Evolutionary conservation across 2,797 vertebrate genomes (phyloP), one percentile per base, ranked within the genome.

Genomic region (Mormyrops attenuatus): DNA sequence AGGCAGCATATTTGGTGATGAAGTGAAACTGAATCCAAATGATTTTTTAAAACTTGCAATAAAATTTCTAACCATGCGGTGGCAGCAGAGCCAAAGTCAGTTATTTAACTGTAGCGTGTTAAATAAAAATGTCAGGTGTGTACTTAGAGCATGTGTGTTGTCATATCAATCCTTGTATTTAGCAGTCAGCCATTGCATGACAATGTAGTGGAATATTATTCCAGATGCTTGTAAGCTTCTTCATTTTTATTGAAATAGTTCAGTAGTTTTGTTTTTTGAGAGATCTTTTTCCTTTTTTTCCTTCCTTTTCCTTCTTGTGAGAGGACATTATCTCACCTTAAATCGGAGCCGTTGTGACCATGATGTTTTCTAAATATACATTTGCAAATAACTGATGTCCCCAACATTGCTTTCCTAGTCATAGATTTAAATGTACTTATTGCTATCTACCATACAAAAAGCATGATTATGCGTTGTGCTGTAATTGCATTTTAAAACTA

Each of bases 51-150:
- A 55, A 73, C n/a, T 9, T 90, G 77, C 63, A 73, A 41, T 91
- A 77, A 26, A 0, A 13, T 1, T 22, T 88, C 0, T 82, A 55
- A 89, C 94, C 95, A 94, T 89, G 2, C 92, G 94, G 92, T 91
- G 93, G 93, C 92, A 92, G 90, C 91, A 90, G 89, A 69, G 87
- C 90, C 88, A 90, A 52, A 55, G 41, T 69, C 11, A 69, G 41
- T 50, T 88, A 30, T 26, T 69, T 22, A 44, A 85, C 49, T 80
- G 15, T 38, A 26, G 9, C 4, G 5, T 4, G 26, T 49, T 30
- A 85, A 66, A 50, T 44, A 66, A 57, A 49, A 15, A 50, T 47
- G 8, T 30, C 17, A 20, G 73, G 11, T 8, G 38, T 44, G 7
- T 80, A 80, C 38, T 80, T 38, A 6, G 0, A 44, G 34, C 38